Evolutionary conservation across 2,888 invertebrate species (phyloP).

Genomic region (Rhagonycha fulva): DNA sequence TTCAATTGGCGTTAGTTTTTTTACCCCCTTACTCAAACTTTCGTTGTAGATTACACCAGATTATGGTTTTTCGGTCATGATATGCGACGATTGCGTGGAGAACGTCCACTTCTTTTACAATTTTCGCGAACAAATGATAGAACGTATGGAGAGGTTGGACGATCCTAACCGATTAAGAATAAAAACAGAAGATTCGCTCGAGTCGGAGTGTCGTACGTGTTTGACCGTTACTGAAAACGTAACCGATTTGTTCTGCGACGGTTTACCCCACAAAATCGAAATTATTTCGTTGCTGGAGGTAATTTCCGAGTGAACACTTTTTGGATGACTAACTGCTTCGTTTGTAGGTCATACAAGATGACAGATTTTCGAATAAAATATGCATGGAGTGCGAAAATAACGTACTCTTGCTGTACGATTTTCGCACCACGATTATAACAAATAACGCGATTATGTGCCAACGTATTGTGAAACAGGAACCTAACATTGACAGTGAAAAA

Average conservation of each 20-base stretch:
- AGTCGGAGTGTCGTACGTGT: too few relatives aligned
- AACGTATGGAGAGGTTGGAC: too few relatives aligned
- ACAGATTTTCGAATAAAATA: neutral
- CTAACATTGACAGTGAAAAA: neutral
- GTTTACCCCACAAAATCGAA: neutral
- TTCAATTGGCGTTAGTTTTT: neutral
- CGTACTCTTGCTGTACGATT: neutral
- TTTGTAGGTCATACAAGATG: neutral
- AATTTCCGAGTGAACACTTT: neutral
- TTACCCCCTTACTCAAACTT: too few relatives aligned
- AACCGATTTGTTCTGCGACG: neutral
- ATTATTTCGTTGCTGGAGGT: neutral
- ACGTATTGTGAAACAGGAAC: neutral
- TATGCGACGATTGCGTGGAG: too few relatives aligned
- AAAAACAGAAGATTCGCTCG: too few relatives aligned
- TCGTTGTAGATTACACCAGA: too few relatives aligned
- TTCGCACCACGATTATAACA: neutral
- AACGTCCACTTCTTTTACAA: too few relatives aligned
- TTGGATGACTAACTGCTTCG: neutral
- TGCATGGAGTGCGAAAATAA: neutral
- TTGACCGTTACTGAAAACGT: too few relatives aligned
- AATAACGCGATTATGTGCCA: neutral
- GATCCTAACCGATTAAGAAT: too few relatives aligned
- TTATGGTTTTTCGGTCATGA: too few relatives aligned
- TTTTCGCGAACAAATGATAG: too few relatives aligned